Evolutionary conservation across 2,888 invertebrate species (phyloP), one percentile per base, ranked within the genome.

Genomic region (Lysandra coridon): DNA sequence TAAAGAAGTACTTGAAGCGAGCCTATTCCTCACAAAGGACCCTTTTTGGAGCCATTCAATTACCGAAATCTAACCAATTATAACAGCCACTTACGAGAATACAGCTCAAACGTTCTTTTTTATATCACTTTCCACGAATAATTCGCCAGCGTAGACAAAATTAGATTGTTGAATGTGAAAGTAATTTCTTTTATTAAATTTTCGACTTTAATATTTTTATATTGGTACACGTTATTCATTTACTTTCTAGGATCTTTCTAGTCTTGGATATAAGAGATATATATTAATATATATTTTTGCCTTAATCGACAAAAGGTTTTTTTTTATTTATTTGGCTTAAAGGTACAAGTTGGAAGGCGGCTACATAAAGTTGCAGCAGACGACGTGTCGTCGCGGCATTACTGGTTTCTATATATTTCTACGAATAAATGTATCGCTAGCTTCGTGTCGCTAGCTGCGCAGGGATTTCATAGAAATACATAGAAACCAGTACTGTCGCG

Each of bases 161-260:
- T 69, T 69, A 69, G 69, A 14, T 37, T 69, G 10, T 37, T 33
- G 37, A 69, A 69, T 14, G 23, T 69, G 33, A 37, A 69, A 33
- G 17, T 69, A 69, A 69, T 14, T 64, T 64, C 64, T 30, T 64
- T 69, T 69, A 69, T 69, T 69, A 69, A 69, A 69, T 69, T 69
- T 69, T 37, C 69, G 14, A 14, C 69, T 57, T 57, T 10, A 10
- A 49, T 10, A 69, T 33, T 14, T 69, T 5, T 69, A 17, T 69
- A 69, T 69, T 69, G 12, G 69, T 37, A 37, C 14, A 37, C 33
- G 14, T 33, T 69, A 69, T 69, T 33, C 4, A 37, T 69, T 33
- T 69, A 7, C 10, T 12, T 12, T 69, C 30, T 33, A 69, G 69
- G 23, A 23, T 69, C 2, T 69, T 14, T 64, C 4, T 17, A 17